Evolutionary conservation across 92 coral and sea anemone species (phyloP).

Genomic region (Meandrina meandrites): DNA sequence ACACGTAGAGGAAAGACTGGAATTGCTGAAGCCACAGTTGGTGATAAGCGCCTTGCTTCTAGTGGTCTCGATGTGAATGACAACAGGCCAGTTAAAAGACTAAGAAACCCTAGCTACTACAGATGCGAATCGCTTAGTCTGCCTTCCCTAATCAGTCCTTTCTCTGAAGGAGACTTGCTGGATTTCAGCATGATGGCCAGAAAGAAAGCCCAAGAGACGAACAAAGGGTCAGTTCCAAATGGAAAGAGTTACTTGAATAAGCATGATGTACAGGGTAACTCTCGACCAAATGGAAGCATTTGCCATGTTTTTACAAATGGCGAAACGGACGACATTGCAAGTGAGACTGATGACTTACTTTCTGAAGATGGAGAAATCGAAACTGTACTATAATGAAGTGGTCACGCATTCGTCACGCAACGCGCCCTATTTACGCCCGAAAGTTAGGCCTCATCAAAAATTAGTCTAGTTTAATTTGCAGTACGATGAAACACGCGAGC

Average conservation of each 20-base stretch:
- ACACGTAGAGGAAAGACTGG: neutral
- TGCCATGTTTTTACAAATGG: slow-evolving; percentile 5
- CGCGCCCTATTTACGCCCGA: neutral
- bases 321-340: neutral
- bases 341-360: slow-evolving; percentile 10
- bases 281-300: neutral
- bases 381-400: neutral
- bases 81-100: neutral
- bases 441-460: too few relatives aligned
- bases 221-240: neutral
- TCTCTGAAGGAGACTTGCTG: neutral
- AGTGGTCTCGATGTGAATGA: slow-evolving; percentile 6
- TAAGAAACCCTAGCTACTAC: neutral
- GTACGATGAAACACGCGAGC: neutral
- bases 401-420: neutral
- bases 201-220: neutral
- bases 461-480: neutral
- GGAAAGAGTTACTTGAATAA: neutral
- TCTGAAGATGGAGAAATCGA: slow-evolving; percentile 3
- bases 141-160: slow-evolving; percentile 12
- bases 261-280: neutral
- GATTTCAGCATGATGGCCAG: neutral
- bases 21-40: neutral
- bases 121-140: slow-evolving; percentile 2
- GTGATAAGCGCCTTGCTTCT: neutral